Evolutionary conservation across 2,888 invertebrate species (phyloP), one percentile per base, ranked within the genome.

Genomic region (Erannis defoliaria): DNA sequence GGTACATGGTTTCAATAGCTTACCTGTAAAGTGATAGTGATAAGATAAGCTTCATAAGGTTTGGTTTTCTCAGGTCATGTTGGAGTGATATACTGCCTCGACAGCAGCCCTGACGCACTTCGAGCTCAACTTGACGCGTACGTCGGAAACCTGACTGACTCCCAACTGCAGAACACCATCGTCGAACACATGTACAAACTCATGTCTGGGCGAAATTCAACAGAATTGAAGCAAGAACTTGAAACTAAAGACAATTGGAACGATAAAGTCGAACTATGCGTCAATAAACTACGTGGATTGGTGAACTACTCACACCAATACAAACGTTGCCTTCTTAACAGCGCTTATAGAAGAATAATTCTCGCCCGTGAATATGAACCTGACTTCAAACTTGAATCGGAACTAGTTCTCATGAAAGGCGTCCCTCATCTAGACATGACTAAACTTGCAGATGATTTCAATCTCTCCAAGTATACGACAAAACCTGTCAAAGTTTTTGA

Each of bases 51-150:
- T n/a, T 33, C 10, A 10, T 33, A 49, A 35, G 8, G 9, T 38
- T 19, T 35, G n/a, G n/a, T 21, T 21, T 42, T 46, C 38, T 18
- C 72, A 84, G 84, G 82, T 71, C 70, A 73, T 35, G 66, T 75
- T 4, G 82, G 82, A 5, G 60, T 73, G 4, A 75, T 84, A 0
- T 81, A 78, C 54, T 82, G 82, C 50, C 65, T 84, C 48, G 82
- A 82, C 62, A 81, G 81, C 62, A 82, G 82, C 60, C 82, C 84
- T 6, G 81, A 80, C 46, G 76, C 74, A 1, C 48, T 82, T 2
- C 71, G 74, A 16, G 67, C 62, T 0, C 81, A 81, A 31, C 67
- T 84, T 9, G 70, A 77, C n/a, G 75, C 78, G 5, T 74, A 81
- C 61, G 48, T 80, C 3, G 81, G 82, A 8, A 68, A 75, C 19